phyloP scores from a whole-genome alignment of 1,140 invertebrate genomes.

The Pomacea maculata region DNA sequence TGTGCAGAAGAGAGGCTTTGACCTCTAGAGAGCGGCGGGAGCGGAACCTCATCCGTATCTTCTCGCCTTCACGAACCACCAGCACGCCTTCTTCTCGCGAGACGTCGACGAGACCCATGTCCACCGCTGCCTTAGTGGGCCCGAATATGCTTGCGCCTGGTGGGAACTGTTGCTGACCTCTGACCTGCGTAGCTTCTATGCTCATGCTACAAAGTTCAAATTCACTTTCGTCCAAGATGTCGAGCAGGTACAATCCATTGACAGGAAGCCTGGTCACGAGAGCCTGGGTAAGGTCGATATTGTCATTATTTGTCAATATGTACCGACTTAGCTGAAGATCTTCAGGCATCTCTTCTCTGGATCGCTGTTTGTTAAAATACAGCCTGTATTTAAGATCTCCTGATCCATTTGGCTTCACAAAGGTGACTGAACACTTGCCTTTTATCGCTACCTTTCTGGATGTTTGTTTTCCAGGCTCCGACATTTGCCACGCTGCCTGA shows the following conservation, averaged over 20 bases:
- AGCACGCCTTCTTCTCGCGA: constrained; percentile 14
- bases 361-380: constrained; percentile 7
- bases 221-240: not conserved
- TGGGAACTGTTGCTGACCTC: not conserved
- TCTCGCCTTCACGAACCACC: constrained; percentile 13
- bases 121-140: constrained; percentile 3
- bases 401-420: not conserved
- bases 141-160: not conserved
- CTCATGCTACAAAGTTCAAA: not conserved
- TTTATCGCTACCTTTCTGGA: too few species aligned
- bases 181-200: not conserved
- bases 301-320: not conserved
- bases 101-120: constrained; percentile 5
- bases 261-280: not conserved
- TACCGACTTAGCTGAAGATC: not conserved
- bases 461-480: too few species aligned
- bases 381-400: not conserved
- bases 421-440: too few species aligned
- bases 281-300: not conserved
- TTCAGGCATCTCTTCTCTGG: constrained; percentile 2
- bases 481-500: too few species aligned
- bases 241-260: not conserved
- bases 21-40: not conserved
- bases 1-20: constrained; percentile 6
- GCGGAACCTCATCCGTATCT: constrained; percentile 13